Base-by-base conservation (phyloP, 2,888 invertebrate genomes). In the Sicus ferrugineus region DNA sequence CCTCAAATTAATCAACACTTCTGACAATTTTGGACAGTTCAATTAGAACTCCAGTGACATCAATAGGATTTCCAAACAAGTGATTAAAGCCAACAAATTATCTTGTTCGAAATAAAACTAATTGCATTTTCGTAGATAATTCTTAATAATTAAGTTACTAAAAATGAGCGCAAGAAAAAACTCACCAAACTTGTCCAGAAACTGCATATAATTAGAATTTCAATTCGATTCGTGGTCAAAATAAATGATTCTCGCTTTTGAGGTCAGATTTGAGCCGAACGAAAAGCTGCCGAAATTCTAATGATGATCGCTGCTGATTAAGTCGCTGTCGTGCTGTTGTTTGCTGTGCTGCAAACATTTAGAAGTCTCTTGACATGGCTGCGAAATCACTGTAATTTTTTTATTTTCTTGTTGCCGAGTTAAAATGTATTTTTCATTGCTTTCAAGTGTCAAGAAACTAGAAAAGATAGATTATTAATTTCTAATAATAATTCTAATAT, bases 141-240 rank as follows among this genome's bases (percentile, higher is more conserved):
- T 26, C 23, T 14, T 23, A 61, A 61, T 16, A 42, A 61, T 42
- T 23, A 26, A 23, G 11, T 61, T 26, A 61, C 23, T 38, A 61
- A 61, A 61, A 61, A 42, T 61, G 26, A 16, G 23, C 23, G 11
- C 54, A 26, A 63, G 21, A 21, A 34, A 26, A 66, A 59, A 67
- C 67, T 80, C 76, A 79, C 80, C 76, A 75, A 76, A 81, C 78
- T 81, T 80, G 80, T 80, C 77, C 74, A 74, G 73, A 75, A 75
- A 71, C 75, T 73, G 75, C 81, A 79, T 79, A 74, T 66, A 78
- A 75, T 61, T 71, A 34, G 21, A 70, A 62, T 67, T 52, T 11
- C 59, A 31, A 58, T 64, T 21, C 46, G 31, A 58, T n/a, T 56
- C 19, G 50, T 62, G 30, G 42, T 62, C 54, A 58, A 54, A 23